phyloP scores from a whole-genome alignment of 2,888 invertebrate genomes.

The Andricus curvator region DNA sequence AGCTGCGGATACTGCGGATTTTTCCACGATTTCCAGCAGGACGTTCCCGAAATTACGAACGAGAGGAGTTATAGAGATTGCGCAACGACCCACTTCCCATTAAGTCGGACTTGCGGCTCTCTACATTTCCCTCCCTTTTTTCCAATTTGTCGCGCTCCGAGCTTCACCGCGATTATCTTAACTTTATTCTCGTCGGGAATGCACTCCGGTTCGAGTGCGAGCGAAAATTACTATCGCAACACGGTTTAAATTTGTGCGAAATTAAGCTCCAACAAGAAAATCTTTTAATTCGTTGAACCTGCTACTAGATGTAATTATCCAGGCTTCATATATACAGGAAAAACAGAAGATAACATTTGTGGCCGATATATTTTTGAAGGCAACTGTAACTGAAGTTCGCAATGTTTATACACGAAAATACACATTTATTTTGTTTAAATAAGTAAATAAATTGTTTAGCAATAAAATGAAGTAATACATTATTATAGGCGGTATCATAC shows the following conservation, averaged over 20 bases:
- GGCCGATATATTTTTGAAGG: no score
- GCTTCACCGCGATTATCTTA: constrained; percentile 30
- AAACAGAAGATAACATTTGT: no score
- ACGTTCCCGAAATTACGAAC: constrained; percentile 31
- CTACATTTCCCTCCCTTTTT: constrained; percentile 26
- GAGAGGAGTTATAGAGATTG: constrained; percentile 39
- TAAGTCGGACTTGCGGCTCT: constrained; percentile 32
- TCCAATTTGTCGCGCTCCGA: constrained; percentile 30
- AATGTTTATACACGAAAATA: no score
- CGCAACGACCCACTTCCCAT: constrained; percentile 33
- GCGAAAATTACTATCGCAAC: constrained; percentile 22
- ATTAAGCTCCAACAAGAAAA: constrained; percentile 24
- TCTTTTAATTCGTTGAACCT: constrained; percentile 4
- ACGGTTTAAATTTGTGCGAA: constrained; percentile 5
- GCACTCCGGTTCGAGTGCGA: neutral
- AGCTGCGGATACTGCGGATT: constrained; percentile 38
- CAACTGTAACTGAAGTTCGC: no score
- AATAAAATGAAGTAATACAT: no score
- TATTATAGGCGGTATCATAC: no score
- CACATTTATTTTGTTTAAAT: no score
- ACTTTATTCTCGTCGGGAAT: constrained; percentile 21
- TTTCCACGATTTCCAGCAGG: constrained; percentile 32
- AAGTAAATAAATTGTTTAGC: no score
- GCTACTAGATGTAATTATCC: constrained; percentile 10
- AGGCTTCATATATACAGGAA: neutral